Evolutionary conservation across 1,140 invertebrate genomes (phyloP).

Genomic region (Elymnias hypermnestra): DNA sequence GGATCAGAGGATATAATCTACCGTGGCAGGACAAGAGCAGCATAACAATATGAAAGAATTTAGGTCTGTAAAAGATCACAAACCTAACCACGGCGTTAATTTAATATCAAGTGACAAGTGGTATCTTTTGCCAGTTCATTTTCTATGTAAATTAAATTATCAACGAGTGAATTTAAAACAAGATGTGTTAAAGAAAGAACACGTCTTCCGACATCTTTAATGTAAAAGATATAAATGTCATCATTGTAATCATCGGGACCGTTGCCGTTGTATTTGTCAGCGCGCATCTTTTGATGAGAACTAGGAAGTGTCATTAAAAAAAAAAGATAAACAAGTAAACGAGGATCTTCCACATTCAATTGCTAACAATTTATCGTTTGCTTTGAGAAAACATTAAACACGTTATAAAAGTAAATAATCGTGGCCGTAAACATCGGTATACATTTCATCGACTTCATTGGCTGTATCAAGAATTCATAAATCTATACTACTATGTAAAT

Average conservation of each 20-base stretch:
- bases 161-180: not conserved
- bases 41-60: too few species aligned
- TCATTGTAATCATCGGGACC: slow-evolving; percentile 9
- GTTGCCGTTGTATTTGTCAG: slow-evolving; percentile 16
- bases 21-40: too few species aligned
- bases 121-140: too few species aligned
- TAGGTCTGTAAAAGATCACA: too few species aligned
- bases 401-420: slow-evolving; percentile 31
- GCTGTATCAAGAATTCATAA: slow-evolving; percentile 16
- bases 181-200: not conserved
- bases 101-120: too few species aligned
- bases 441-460: slow-evolving; percentile 15
- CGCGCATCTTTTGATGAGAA: slow-evolving; percentile 20
- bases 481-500: slow-evolving; percentile 12
- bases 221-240: slow-evolving; percentile 8
- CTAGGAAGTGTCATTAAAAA: slow-evolving; percentile 18
- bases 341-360: slow-evolving; percentile 1
- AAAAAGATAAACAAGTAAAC: slow-evolving; percentile 4
- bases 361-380: slow-evolving; percentile 12
- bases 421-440: slow-evolving; percentile 20
- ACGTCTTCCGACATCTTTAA: not conserved
- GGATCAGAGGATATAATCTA: too few species aligned
- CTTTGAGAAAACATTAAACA: slow-evolving; percentile 25
- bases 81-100: too few species aligned
- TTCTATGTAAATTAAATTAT: too few species aligned